These are phyloP conservation scores for Callorhinus ursinus DNA, from an alignment of 2,113 vertebrate genomes.

Conservation along the genomic window DNA sequence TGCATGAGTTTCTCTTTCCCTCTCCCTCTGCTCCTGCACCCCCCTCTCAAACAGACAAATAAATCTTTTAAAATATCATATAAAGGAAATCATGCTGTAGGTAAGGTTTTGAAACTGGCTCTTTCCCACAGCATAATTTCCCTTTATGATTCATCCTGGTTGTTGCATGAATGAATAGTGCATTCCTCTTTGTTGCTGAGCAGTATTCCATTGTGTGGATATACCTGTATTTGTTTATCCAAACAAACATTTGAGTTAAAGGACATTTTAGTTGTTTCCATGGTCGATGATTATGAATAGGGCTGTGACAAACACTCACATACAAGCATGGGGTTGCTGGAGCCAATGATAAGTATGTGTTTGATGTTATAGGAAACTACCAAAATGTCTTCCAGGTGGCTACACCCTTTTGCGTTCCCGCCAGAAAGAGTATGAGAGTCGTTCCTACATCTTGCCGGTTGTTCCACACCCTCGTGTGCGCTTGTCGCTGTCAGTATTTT, in stretches of 20 bases:
- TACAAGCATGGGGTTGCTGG: neutral
- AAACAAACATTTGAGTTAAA: neutral
- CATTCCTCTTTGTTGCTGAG: neutral
- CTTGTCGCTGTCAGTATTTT: neutral
- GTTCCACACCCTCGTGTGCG: neutral
- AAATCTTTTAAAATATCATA: neutral
- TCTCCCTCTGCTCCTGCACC: neutral
- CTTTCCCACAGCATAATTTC: neutral
- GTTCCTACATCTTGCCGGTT: neutral
- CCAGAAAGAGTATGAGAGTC: too few species aligned
- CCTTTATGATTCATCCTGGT: neutral
- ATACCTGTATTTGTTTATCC: neutral
- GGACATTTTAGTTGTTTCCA: neutral
- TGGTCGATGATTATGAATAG: neutral
- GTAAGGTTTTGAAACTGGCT: neutral
- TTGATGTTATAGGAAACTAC: neutral
- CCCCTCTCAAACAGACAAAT: neutral
- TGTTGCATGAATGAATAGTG: too few species aligned
- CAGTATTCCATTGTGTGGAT: neutral
- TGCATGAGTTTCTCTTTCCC: neutral
- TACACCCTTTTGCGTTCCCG: neutral
- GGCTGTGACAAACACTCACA: neutral
- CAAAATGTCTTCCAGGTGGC: neutral
- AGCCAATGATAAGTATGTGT: rapidly evolving
- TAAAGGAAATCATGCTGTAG: neutral